Conservation (phyloP, 1,140 invertebrate species). For the Charaxes varanes region DNA sequence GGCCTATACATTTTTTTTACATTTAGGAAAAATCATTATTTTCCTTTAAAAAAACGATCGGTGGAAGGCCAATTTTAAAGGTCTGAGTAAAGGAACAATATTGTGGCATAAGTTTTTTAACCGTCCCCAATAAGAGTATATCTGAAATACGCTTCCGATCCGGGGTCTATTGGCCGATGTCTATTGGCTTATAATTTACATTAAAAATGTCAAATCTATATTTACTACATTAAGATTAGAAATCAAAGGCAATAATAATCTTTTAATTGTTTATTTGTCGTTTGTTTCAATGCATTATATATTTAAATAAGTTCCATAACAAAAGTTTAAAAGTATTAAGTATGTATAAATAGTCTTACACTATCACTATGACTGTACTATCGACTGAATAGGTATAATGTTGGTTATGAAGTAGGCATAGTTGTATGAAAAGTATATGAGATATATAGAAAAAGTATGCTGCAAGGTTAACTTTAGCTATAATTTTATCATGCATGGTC, state of each 20-base stretch:
- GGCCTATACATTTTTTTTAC: too few relatives aligned
- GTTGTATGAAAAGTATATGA: constrained; percentile 46
- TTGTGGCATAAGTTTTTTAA: too few relatives aligned
- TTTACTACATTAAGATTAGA: too few relatives aligned
- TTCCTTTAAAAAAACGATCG: too few relatives aligned
- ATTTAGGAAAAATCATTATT: too few relatives aligned
- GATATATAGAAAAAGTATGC: constrained; percentile 46
- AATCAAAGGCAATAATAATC: constrained; percentile 33
- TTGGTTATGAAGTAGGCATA: constrained; percentile 49
- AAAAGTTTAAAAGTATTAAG: constrained; percentile 59
- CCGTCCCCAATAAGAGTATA: too few relatives aligned
- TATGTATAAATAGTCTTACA: constrained; percentile 70
- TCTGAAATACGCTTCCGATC: too few relatives aligned
- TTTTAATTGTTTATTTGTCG: constrained; percentile 66
- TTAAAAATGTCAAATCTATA: too few relatives aligned
- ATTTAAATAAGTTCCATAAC: constrained; percentile 71
- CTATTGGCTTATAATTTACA: too few relatives aligned
- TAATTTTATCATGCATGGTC: constrained; percentile 24
- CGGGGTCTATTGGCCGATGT: too few relatives aligned
- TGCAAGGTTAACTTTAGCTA: constrained; percentile 46
- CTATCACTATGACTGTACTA: constrained; percentile 61
- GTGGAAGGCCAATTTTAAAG: too few relatives aligned
- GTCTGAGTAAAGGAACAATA: too few relatives aligned
- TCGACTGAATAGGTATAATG: constrained; percentile 51
- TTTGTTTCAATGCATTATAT: constrained; percentile 71